Evolutionary conservation across 2,113 vertebrate species (phyloP), one percentile per base, ranked within the genome.

Genomic region (Rhynchomys soricoides): DNA sequence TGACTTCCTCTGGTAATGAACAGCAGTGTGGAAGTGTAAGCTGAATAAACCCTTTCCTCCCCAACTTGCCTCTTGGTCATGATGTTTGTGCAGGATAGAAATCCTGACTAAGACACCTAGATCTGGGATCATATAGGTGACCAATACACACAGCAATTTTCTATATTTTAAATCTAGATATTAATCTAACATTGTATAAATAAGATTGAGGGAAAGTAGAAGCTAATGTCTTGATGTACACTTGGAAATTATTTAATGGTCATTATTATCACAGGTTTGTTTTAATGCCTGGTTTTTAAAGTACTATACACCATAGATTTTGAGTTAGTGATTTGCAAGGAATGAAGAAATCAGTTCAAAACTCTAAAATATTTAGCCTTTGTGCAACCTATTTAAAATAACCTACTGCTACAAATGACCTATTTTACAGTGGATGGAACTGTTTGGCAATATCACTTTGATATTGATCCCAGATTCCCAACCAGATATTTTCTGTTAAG

Each of bases 341-440:
- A 95, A 73, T n/a, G n/a, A 94, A 89, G 52, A 43, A 87, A 70
- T 75, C 12, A 91, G 75, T 64, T 85, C 71, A 96, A 88, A 95
- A 81, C 55, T 64, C 19, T 0, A 86, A 87, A 79, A 10, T 13
- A 55, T 37, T n/a, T 82, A 55, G 15, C 22, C 48, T 87, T 7
- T 55, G 40, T n/a, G 3, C 78, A 86, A 75, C 9, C 90, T 29
- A 13, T 62, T 87, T 93, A 29, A 59, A 79, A 88, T 90, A 77
- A 85, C 50, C 57, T 79, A 81, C 37, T 26, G n/a, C 40, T 89
- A 45, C 82, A 64, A 66, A 43, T 85, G n/a, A 45, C 40, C 55
- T 85, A 85, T 29, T 66, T 86, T 66, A 66, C 48, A 86, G 31
- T 66, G n/a, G 55, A 62, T 43, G 1, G 90, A 90, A 37, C 2